These are phyloP conservation scores for Epinephelus malabaricus DNA, from an alignment of 2,797 vertebrate genomes.

Conservation along the genomic window DNA sequence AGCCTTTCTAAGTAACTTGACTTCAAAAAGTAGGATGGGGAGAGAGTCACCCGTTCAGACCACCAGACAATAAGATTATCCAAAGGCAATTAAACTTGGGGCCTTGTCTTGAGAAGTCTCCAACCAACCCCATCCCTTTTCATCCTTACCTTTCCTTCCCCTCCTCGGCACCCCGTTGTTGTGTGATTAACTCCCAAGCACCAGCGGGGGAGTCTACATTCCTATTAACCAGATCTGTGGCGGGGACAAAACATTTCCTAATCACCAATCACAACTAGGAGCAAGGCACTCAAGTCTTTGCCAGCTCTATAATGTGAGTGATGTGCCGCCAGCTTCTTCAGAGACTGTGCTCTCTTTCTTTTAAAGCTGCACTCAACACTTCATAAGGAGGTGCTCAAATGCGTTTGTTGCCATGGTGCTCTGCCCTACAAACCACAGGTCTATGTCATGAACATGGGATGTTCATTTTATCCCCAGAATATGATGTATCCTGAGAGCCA, in stretches of 20 bases:
- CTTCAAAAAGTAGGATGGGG: constrained; percentile 41
- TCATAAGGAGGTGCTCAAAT: constrained; percentile 58
- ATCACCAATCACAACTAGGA: constrained; percentile 79
- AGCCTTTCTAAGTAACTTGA: constrained; percentile 40
- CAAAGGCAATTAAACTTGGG: constrained; percentile 85
- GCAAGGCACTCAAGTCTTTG: constrained; percentile 64
- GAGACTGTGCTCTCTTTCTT: constrained; percentile 42
- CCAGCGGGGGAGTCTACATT: constrained; percentile 73
- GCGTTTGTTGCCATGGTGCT: constrained; percentile 68
- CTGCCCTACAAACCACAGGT: constrained; percentile 42
- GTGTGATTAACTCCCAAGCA: constrained; percentile 85
- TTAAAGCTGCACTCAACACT: constrained; percentile 70
- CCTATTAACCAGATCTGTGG: constrained; percentile 79
- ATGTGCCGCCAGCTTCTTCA: constrained; percentile 70
- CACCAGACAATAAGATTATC: constrained; percentile 83
- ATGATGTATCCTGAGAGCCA: constrained; percentile 40
- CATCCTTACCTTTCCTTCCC: constrained; percentile 69
- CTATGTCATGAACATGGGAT: constrained; percentile 17
- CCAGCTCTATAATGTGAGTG: constrained; percentile 67
- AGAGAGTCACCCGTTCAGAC: constrained; percentile 57
- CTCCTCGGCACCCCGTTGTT: constrained; percentile 79
- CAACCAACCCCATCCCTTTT: constrained; percentile 60
- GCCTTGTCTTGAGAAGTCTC: constrained; percentile 74
- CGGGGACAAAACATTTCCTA: constrained; percentile 79
- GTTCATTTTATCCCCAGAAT: constrained; percentile 42